A percentile compares a stretch with the other conserved stretches of the same genome.
Conservation (phyloP, 2,888 invertebrate species). For the Phlogophora meticulosa region DNA sequence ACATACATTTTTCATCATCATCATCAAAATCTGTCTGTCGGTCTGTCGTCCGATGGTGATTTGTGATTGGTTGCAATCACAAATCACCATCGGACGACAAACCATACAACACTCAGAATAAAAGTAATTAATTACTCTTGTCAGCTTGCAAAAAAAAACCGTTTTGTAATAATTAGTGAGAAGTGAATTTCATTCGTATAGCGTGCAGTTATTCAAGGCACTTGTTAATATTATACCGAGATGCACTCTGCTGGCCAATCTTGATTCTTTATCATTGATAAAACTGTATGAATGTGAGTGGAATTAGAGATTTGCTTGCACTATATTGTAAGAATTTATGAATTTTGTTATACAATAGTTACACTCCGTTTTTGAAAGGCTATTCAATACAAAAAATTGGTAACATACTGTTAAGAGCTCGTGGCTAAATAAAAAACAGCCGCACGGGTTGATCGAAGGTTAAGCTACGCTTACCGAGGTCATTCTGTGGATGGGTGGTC, state of each 20-base stretch:
- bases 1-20: too few species aligned
- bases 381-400: too few species aligned
- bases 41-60: not conserved
- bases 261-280: constrained; percentile 63
- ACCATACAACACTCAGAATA: not conserved
- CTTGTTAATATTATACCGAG: constrained; percentile 48
- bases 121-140: constrained; percentile 46
- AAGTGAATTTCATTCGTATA: constrained; percentile 59
- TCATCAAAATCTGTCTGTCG: too few species aligned
- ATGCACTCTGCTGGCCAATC: constrained; percentile 51
- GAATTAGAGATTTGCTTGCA: constrained; percentile 36
- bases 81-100: not conserved
- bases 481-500: too few species aligned
- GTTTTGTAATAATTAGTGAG: constrained; percentile 65
- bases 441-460: too few species aligned
- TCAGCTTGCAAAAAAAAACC: constrained; percentile 53
- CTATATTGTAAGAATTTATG: not conserved
- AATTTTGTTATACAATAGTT: not conserved
- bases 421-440: too few species aligned
- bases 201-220: constrained; percentile 59
- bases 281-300: constrained; percentile 31
- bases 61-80: not conserved
- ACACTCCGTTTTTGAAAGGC: not conserved
- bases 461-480: too few species aligned
- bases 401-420: too few species aligned